Evolutionary conservation across 2,113 vertebrate species (phyloP), one percentile per base, ranked within the genome.

Genomic region (Osmerus eperlanus): DNA sequence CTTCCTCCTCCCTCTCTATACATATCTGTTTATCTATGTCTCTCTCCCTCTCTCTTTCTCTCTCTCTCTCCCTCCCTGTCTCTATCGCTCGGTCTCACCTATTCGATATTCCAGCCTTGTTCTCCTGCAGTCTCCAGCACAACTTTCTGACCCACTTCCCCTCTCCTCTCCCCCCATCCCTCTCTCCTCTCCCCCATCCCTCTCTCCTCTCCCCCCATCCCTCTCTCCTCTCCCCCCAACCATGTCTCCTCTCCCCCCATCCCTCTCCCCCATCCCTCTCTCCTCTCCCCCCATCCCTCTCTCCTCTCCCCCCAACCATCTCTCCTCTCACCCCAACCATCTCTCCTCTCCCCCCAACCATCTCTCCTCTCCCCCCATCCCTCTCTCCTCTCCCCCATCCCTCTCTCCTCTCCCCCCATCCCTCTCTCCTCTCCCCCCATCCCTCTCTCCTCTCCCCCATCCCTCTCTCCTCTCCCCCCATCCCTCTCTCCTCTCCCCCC

Each of bases 91-190:
- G 74, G 67, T 83, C 86, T 90, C 82, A 86, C 88, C 92, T 93
- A 92, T 90, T 93, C 92, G 90, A 92, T 93, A 93, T 93, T 92
- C 92, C 91, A 91, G 84, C 90, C 91, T 92, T 93, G 91, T 93
- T 90, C 91, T 90, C 85, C 90, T 93, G 92, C 92, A 92, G 92
- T 92, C 91, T 92, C 89, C 88, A 89, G 87, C 90, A 89, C 89
- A 92, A 92, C 91, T 92, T 93, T 92, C 88, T 90, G 91, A 92
- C 91, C 92, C 91, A 92, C 90, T 92, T 92, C 90, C 90, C 88
- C 90, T 91, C 90, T 89, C 90, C 88, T 90, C 90, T 32, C 23
- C 29, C 29, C 29, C 29, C 29, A 32, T 32, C 29, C 29, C 29
- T 32, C 29, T 32, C 29, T 32, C 29, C 5, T 1, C 29, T 32